These are phyloP conservation scores for Myodes glareolus DNA, from an alignment of 2,113 vertebrate genomes.

Conservation along the genomic window DNA sequence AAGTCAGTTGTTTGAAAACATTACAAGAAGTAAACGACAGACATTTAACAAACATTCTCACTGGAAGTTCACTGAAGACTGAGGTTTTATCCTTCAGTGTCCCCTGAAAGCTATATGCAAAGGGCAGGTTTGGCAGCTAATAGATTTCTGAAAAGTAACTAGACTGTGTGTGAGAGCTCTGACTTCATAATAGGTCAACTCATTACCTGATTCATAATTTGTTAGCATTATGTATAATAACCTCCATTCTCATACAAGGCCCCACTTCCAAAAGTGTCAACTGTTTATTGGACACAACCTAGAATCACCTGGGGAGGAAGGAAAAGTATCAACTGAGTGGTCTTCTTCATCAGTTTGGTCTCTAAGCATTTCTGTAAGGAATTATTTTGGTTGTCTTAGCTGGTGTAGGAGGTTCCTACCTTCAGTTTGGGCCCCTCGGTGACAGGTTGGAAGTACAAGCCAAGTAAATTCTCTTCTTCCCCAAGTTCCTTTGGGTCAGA, in stretches of 20 bases:
- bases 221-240: not conserved
- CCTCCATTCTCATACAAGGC: not conserved
- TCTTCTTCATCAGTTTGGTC: not conserved
- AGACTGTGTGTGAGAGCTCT: not conserved
- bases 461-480: not conserved
- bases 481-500: not conserved
- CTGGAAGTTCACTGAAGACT: not conserved
- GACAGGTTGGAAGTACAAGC: not conserved
- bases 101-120: not conserved
- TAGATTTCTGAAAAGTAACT: not conserved
- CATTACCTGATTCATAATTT: not conserved
- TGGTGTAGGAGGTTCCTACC: not conserved
- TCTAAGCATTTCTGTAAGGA: not conserved
- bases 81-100: not conserved
- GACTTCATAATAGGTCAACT: not conserved
- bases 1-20: not conserved
- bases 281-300: not conserved
- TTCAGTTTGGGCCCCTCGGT: not conserved
- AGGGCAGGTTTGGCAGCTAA: not conserved
- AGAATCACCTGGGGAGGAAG: too few relatives aligned
- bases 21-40: not conserved
- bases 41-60: not conserved
- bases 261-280: not conserved
- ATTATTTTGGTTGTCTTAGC: not conserved
- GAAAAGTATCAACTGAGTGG: not conserved